Evolutionary conservation across 2,888 invertebrate species (phyloP).

Genomic region (Plebejus argus): DNA sequence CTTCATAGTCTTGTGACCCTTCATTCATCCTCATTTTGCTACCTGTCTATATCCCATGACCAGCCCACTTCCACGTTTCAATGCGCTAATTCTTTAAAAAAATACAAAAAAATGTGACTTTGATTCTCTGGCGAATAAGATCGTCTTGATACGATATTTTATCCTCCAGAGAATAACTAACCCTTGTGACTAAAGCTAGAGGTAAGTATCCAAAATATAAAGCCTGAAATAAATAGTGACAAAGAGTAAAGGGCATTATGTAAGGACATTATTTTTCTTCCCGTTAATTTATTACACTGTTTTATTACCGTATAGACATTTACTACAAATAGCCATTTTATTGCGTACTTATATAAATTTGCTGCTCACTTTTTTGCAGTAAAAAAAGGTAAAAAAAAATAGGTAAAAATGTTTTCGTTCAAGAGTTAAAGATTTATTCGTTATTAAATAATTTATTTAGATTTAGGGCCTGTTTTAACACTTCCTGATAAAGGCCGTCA

Average conservation of each 20-base stretch:
- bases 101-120: no score
- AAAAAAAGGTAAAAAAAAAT: no score
- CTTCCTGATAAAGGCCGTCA: no score
- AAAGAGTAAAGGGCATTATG: conserved; percentile 11
- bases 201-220: not conserved
- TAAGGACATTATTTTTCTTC: conserved; percentile 21
- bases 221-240: conserved; percentile 10
- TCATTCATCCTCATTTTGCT: no score
- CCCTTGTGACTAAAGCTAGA: not conserved
- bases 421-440: no score
- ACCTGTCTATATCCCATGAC: no score
- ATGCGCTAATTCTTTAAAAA: no score
- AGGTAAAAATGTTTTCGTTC: not conserved
- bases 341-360: not conserved
- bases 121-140: no score
- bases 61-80: no score
- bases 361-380: not conserved
- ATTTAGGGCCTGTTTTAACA: no score
- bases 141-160: not conserved
- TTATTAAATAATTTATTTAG: no score
- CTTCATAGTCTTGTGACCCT: no score
- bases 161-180: not conserved
- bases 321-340: conserved; percentile 17
- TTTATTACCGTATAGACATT: conserved; percentile 15
- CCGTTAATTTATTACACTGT: conserved; percentile 10